Evolutionary conservation across 1,140 invertebrate species (phyloP).

Genomic region (Eurosta solidaginis): DNA sequence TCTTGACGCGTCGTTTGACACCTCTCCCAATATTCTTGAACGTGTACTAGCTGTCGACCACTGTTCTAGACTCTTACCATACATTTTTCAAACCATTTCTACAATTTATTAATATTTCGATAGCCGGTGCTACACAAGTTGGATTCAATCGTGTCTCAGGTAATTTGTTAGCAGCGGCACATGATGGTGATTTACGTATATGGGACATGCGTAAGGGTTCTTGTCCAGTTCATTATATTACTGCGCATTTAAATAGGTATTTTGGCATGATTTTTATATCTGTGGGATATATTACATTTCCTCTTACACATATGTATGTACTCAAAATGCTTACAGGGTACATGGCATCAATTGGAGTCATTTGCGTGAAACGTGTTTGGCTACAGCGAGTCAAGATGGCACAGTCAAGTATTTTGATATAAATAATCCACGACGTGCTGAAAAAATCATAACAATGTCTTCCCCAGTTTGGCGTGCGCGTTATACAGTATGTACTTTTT

Average conservation of each 20-base stretch:
- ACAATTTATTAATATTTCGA: conserved; percentile 37
- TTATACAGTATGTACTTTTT: conserved; percentile 70
- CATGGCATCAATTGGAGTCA: conserved; percentile 94
- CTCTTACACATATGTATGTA: neutral
- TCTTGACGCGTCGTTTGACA: no score
- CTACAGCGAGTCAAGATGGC: conserved; percentile 92
- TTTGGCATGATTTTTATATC: neutral
- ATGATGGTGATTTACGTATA: conserved; percentile 92
- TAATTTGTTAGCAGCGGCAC: conserved; percentile 87
- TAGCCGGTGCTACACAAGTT: conserved; percentile 90
- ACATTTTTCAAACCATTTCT: neutral
- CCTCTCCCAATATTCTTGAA: no score
- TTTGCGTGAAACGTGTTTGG: conserved; percentile 80
- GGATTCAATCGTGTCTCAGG: conserved; percentile 88
- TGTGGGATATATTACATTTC: no score
- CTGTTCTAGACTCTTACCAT: neutral
- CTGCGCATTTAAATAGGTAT: conserved; percentile 82
- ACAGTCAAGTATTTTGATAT: conserved; percentile 95
- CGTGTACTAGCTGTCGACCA: no score
- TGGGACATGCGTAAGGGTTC: conserved; percentile 92
- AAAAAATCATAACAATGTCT: conserved; percentile 80
- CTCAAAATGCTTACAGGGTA: conserved; percentile 64
- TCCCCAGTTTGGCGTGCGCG: conserved; percentile 93
- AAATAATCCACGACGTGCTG: conserved; percentile 77
- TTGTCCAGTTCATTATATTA: conserved; percentile 87